phyloP scores from a whole-genome alignment of 2,113 vertebrate species.

The Pedionomus torquatus region DNA sequence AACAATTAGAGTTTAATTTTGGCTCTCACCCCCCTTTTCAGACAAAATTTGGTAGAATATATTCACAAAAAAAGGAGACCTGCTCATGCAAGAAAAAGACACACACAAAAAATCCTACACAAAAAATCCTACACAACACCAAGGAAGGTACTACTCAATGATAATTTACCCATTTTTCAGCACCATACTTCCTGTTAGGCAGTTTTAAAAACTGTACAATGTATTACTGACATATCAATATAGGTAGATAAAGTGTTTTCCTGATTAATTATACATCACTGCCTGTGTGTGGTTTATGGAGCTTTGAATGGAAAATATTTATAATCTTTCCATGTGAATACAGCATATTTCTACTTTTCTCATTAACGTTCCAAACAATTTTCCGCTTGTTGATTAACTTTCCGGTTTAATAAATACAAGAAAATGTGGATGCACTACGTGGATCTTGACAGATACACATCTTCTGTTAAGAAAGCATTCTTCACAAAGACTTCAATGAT shows the following conservation, averaged over 20 bases:
- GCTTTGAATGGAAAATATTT: background rate
- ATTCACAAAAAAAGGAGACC: background rate
- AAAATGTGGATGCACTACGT: background rate
- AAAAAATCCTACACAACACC: background rate
- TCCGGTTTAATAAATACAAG: background rate
- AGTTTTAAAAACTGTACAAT: background rate
- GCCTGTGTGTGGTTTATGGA: background rate
- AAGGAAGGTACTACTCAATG: background rate
- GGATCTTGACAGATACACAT: background rate
- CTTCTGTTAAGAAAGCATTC: background rate
- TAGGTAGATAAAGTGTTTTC: background rate
- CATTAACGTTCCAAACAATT: constrained; percentile 9
- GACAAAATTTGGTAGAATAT: background rate
- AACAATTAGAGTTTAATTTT: background rate
- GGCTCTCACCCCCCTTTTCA: background rate
- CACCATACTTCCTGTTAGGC: background rate
- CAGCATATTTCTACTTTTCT: background rate
- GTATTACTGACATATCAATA: background rate
- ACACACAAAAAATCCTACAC: background rate
- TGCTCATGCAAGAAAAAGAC: background rate
- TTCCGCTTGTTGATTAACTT: background rate
- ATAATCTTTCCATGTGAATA: background rate
- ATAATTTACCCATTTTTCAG: background rate
- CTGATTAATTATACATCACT: background rate
- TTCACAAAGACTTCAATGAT: background rate